Conservation (phyloP, 2,113 vertebrate species). For the Cyprinodon variegatus region DNA sequence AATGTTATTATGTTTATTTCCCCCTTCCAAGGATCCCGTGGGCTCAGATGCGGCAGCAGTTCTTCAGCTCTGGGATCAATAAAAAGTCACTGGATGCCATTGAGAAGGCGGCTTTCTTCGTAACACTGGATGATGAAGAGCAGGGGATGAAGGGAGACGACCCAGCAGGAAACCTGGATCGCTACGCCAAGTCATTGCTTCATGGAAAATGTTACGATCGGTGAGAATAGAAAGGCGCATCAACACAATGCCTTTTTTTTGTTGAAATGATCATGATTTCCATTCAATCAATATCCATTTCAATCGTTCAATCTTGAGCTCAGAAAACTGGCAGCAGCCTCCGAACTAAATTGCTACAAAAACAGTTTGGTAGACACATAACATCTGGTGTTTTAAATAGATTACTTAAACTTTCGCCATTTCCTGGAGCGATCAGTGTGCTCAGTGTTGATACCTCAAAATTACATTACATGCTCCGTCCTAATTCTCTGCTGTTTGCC, state of each 20-base stretch:
- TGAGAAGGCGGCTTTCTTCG: conserved; percentile 87
- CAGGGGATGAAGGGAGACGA: conserved; percentile 83
- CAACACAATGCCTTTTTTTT: background rate
- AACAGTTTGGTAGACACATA: too few relatives aligned
- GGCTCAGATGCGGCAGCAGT: conserved; percentile 78
- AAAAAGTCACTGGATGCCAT: conserved; percentile 80
- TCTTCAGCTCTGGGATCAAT: conserved; percentile 80
- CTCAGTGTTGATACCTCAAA: too few relatives aligned
- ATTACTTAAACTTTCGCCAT: too few relatives aligned
- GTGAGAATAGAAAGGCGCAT: conserved; percentile 55
- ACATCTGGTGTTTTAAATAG: too few relatives aligned
- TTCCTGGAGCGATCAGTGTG: too few relatives aligned
- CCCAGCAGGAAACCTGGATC: conserved; percentile 80
- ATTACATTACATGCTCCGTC: too few relatives aligned
- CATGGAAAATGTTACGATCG: conserved; percentile 89
- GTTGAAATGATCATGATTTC: background rate
- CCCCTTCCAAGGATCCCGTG: conserved; percentile 78
- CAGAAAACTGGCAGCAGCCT: too few relatives aligned
- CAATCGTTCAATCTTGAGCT: too few relatives aligned
- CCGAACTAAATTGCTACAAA: too few relatives aligned
- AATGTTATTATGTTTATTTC: background rate
- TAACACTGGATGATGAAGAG: conserved; percentile 84
- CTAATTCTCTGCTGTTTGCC: too few relatives aligned
- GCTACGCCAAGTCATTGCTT: conserved; percentile 85
- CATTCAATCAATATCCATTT: too few relatives aligned